phyloP scores from a whole-genome alignment of 1,140 invertebrate genomes.

The Pomacea maculata region DNA sequence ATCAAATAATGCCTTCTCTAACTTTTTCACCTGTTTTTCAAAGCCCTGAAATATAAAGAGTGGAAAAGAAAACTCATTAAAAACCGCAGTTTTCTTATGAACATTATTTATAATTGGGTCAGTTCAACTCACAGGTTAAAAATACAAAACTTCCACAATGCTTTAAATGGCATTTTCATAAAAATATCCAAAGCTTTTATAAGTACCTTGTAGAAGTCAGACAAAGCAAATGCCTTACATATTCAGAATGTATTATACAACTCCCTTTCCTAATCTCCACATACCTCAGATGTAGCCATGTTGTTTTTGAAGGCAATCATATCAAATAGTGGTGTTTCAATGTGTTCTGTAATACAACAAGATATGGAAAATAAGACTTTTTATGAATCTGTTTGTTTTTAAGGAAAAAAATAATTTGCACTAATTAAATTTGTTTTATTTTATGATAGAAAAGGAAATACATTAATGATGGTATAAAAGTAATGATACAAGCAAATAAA shows the following conservation, averaged over 20 bases:
- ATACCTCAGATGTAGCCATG: conserved; percentile 52
- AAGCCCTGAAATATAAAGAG: conserved; percentile 39
- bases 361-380: no score
- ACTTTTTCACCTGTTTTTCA: conserved; percentile 42
- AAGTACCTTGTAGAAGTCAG: neutral
- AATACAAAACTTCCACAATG: no score
- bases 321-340: conserved; percentile 51
- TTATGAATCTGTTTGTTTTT: no score
- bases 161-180: no score
- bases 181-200: no score
- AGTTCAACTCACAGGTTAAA: no score
- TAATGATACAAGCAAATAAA: no score
- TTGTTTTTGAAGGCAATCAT: conserved; percentile 47
- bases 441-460: no score
- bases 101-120: no score
- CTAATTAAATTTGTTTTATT: no score
- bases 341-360: conserved; percentile 39
- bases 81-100: neutral
- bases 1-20: conserved; percentile 38
- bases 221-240: neutral
- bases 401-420: no score
- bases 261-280: conserved; percentile 1
- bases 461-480: no score
- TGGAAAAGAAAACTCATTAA: neutral
- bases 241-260: conserved; percentile 17